Base-by-base conservation (phyloP, 2,113 vertebrate species). In the Marcusenius ussheri region DNA sequence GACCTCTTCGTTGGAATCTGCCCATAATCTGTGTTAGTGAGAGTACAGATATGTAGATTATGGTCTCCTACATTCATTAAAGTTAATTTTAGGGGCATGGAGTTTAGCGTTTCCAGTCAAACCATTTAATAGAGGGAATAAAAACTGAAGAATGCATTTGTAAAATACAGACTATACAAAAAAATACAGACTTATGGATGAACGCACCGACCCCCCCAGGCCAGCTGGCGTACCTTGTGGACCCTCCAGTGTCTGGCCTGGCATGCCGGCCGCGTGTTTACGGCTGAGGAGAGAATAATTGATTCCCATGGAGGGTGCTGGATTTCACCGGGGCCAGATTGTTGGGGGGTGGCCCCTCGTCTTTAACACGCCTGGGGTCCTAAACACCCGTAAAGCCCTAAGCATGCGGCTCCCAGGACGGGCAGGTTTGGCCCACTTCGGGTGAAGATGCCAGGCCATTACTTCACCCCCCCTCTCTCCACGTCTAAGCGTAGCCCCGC, bases 401-500 rank as follows among this genome's bases (percentile, higher is more conserved):
- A 90, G 91, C 92, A 90, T 91, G 91, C 91, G 90, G 84, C 94
- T 92, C 92, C 90, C 88, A 91, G 93, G 91, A 80, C 91, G 90
- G 92, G 91, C 89, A 46, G 53, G 94, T 93, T 95, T 94, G 93
- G 93, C 93, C 94, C 94, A 96, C 95, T 93, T 91, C 94, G 45
- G 83, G 21, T 46, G 88, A 56, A 31, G 45, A 96, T 95, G 94
- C 93, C 94, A 95, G 93, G 93, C 95, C 94, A 92, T 93, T 95
- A 95, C 95, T 95, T 95, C 93, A 50, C 89, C 93, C 94, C 92
- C 92, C 92, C 92, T 95, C 95, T 95, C 89, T 0, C 93, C 95
- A 94, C 95, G 31, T 77, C 74, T 77, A 27, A 35, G 95, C 95
- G 94, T 94, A 47, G 94, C n/a, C 42, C 96, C 95, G 94, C 42